phyloP scores from a whole-genome alignment of 2,113 vertebrate species.

The Rhinogobius similis region DNA sequence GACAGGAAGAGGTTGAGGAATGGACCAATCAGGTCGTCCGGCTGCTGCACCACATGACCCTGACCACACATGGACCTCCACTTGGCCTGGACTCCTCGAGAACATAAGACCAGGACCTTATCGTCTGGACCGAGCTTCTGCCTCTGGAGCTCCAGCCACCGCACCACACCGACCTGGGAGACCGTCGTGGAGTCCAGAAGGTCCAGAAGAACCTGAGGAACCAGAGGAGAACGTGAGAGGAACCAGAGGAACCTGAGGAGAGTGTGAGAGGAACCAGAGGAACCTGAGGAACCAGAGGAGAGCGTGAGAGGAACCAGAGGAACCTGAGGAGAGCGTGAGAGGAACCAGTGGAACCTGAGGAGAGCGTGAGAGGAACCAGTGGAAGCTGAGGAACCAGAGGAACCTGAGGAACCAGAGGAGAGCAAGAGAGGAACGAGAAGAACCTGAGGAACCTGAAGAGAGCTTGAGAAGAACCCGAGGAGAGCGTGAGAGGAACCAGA shows the following conservation, averaged over 20 bases:
- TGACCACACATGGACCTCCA: constrained; percentile 89
- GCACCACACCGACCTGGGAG: constrained; percentile 81
- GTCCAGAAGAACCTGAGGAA: constrained; percentile 86
- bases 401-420: too few relatives aligned
- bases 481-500: too few relatives aligned
- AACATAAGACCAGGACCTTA: constrained; percentile 92
- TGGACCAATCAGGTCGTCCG: constrained; percentile 88
- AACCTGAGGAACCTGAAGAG: too few relatives aligned
- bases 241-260: background rate
- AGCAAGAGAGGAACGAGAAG: too few relatives aligned
- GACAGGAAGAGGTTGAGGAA: constrained; percentile 89
- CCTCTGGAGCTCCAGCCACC: constrained; percentile 89
- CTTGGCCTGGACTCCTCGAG: constrained; percentile 88
- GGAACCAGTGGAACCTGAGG: too few relatives aligned
- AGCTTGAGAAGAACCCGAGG: too few relatives aligned
- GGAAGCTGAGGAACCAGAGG: too few relatives aligned
- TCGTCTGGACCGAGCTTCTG: constrained; percentile 80
- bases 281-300: background rate
- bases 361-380: too few relatives aligned
- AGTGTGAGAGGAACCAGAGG: background rate
- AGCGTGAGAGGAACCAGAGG: constrained; percentile 80
- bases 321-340: constrained; percentile 68
- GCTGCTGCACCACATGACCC: constrained; percentile 70
- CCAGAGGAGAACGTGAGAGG: background rate
- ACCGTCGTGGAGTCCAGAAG: constrained; percentile 83